Conservation (phyloP, 2,888 invertebrate genomes). For the Margaritifera margaritifera region DNA sequence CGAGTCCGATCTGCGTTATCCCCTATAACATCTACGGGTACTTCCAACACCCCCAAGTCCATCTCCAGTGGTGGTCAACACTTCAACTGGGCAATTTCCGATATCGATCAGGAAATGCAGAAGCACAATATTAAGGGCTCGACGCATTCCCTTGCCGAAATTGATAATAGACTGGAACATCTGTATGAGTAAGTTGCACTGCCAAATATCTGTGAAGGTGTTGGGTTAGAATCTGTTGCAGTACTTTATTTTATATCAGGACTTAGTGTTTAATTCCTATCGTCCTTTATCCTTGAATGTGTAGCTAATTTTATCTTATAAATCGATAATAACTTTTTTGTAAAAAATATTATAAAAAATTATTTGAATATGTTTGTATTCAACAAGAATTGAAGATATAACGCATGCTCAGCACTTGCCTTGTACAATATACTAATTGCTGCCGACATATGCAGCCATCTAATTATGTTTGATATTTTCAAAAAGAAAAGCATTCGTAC, state of each 20-base stretch:
- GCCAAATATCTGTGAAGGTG: neutral
- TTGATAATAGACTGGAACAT: constrained; percentile 62
- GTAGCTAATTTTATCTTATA: neutral
- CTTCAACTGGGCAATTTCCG: constrained; percentile 48
- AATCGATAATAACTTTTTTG: no score
- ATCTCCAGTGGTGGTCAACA: constrained; percentile 59
- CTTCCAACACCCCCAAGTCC: constrained; percentile 64
- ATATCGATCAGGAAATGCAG: constrained; percentile 55
- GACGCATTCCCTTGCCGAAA: constrained; percentile 53
- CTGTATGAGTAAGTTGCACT: constrained; percentile 59
- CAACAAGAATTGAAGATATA: no score
- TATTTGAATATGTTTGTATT: neutral
- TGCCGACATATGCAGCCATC: no score
- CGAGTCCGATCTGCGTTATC: constrained; percentile 38
- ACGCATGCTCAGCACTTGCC: no score
- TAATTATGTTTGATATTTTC: no score
- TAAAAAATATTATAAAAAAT: neutral
- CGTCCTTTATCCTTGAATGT: neutral
- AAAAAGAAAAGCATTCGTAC: no score
- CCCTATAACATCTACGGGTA: constrained; percentile 60
- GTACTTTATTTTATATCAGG: neutral
- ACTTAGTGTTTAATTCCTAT: neutral
- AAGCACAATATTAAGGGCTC: constrained; percentile 38
- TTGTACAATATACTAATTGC: no score
- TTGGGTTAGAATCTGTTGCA: no score